Evolutionary conservation across 2,113 vertebrate genomes (phyloP), one percentile per base, ranked within the genome.

Genomic region (Toxostoma redivivum): DNA sequence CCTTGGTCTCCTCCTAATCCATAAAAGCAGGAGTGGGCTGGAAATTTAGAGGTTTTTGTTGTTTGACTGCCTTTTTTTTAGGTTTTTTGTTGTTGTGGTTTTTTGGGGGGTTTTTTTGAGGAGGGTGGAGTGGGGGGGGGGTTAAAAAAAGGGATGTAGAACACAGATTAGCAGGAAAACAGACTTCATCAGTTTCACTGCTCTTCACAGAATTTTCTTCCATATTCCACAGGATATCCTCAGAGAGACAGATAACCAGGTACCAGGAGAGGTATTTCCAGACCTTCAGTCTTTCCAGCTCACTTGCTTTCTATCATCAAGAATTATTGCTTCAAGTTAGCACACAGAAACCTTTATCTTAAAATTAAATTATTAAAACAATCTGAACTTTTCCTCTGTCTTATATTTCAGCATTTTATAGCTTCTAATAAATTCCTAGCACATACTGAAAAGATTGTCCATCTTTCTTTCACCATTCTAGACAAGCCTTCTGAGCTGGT

Each of bases 331-430:
- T 89, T 84, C 62, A 76, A 72, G 71, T 73, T 70, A 70, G 69
- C 79, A 22, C 44, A 44, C 10, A 82, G 50, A 91, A 86, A 67
- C 76, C 56, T 90, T 64, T 71, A 78, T 61, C 42, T 93, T 90
- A 94, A 82, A 94, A 69, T 62, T 92, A 62, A 88, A 88, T 90
- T 84, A 72, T 79, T 74, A 48, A 78, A 91, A 69, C 17, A 74
- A 90, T 11, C 31, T 62, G 58, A 88, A 83, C 42, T 74, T 56
- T 33, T 71, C 50, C 28, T 72, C 80, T 58, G n/a, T 51, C 87
- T 85, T 51, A 11, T 72, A 81, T 80, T 86, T 81, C 76, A 83
- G 72, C 23, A 74, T 76, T 95, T 91, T 73, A 96, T n/a, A 76
- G 60, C 57, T 66, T 65, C 60, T 84, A 77, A 86, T 71, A 71